Evolutionary conservation across 2,113 vertebrate genomes (phyloP), one percentile per base, ranked within the genome.

Genomic region (Hylia prasina): DNA sequence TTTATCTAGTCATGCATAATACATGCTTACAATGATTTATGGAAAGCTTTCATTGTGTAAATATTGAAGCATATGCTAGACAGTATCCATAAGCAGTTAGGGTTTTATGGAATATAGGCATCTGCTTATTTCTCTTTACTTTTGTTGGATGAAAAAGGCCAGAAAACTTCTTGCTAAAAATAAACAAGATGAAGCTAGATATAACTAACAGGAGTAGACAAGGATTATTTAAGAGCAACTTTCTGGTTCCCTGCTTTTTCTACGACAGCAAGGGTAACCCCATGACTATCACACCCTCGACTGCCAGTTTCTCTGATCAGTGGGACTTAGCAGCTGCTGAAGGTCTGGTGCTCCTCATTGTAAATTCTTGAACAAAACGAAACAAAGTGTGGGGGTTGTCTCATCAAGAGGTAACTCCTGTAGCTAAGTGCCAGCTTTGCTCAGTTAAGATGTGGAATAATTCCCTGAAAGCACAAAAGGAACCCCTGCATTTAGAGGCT

Each of bases 1-100:
- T 85, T 92, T 96, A 94, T 97, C 96, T 94, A 64, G 18, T 87
- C 96, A 69, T 96, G 86, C 82, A 82, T 86, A 94, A 82, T 88
- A 54, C 69, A 56, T 77, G 64, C 71, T 87, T 88, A 90, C 23
- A 85, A 13, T 86, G 63, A 82, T 92, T 94, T 96, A 75, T 87
- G 42, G 72, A 92, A 84, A 84, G 40, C 54, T 76, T 90, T 80
- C 45, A 57, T 71, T 94, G 39, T 90, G 93, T 96, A 94, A 96
- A 96, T 95, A 97, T 24, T 92, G 83, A 86, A 89, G 81, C 40
- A 63, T 95, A 89, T 65, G 82, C 40, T 65, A 84, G 23, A 42
- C 18, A 27, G 27, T 76, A 80, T 88, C 79, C 33, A 10, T 78
- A 92, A 79, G 70, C 53, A 82, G 22, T 16, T 11, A 82, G 51